Evolutionary conservation across 2,113 vertebrate genomes (phyloP), one percentile per base, ranked within the genome.

Genomic region (Rhineura floridana): DNA sequence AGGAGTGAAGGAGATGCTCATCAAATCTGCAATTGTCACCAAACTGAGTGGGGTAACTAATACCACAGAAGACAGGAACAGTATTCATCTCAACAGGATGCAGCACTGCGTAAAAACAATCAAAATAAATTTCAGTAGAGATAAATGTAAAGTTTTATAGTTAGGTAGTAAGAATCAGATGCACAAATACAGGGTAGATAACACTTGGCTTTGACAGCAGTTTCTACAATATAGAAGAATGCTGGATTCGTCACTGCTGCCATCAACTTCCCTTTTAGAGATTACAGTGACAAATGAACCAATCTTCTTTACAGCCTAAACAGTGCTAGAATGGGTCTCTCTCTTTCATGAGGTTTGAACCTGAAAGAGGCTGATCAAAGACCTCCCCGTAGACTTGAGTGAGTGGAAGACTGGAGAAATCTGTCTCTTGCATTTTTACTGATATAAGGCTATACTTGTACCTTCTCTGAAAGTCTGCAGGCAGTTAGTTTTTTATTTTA

Each of bases 401-500:
- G 12, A 44, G 8, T 11, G 23, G 36, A 44, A 28, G 39, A 44
- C 23, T 6, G 55, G 19, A 30, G 23, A 62, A 62, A 25, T 33
- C 8, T 1, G 28, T 15, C 10, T 81, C 55, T 36, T 63, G 23
- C 63, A 44, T 12, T 25, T 8, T 42, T 28, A 25, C 42, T 33
- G 39, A 30, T 65, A 44, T 30, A 65, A 59, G 28, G 46, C 39
- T 65, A 59, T 39, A 36, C 39, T 59, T 19, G 0, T 42, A 86
- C 33, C 6, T 52, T 0, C n/a, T 3, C 83, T 44, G 44, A 23
- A 80, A 15, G 6, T 15, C 23, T 85, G 67, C 67, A 63, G 46
- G 0, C 3, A 25, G 0, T 30, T 30, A 63, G 15, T 6, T 46
- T 33, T 86, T 21, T 83, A 67, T 78, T 44, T 2, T 0, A 0